phyloP scores from a whole-genome alignment of 2,113 vertebrate genomes.

The Nanorana parkeri region DNA sequence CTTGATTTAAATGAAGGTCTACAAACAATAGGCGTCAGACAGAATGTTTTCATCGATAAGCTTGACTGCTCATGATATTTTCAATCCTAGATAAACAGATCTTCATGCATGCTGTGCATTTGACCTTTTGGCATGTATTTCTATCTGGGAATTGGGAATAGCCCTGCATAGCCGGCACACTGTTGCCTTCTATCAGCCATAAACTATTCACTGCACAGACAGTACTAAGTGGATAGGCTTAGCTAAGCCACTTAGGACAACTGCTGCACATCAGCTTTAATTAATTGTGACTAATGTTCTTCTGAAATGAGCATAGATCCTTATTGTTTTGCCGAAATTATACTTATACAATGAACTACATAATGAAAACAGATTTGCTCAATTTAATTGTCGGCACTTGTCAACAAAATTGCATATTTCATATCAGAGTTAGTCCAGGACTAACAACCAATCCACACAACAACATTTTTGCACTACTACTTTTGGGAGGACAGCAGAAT shows the following conservation, averaged over 20 bases:
- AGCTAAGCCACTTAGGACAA: neutral
- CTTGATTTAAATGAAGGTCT: constrained; percentile 21
- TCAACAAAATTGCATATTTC: too few relatives aligned
- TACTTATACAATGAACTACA: too few relatives aligned
- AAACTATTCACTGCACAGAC: constrained; percentile 20
- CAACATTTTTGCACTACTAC: too few relatives aligned
- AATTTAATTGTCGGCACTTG: too few relatives aligned
- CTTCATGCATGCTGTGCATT: constrained; percentile 22
- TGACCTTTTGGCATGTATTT: constrained; percentile 19
- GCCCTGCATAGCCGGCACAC: neutral
- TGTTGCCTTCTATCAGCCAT: constrained; percentile 23
- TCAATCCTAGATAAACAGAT: constrained; percentile 19
- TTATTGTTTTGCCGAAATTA: too few relatives aligned
- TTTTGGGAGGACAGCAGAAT: too few relatives aligned
- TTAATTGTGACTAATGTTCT: constrained; percentile 27
- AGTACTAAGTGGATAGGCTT: constrained; percentile 17
- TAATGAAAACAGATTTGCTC: too few relatives aligned
- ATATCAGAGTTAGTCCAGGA: too few relatives aligned
- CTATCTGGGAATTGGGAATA: constrained; percentile 22
- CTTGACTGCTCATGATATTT: constrained; percentile 21
- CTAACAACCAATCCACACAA: too few relatives aligned
- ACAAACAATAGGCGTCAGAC: constrained; percentile 20
- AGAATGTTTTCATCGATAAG: constrained; percentile 29
- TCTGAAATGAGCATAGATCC: neutral
- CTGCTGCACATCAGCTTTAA: constrained; percentile 25